Conservation (phyloP, 1,140 invertebrate species). For the Procambarus virginalis region DNA sequence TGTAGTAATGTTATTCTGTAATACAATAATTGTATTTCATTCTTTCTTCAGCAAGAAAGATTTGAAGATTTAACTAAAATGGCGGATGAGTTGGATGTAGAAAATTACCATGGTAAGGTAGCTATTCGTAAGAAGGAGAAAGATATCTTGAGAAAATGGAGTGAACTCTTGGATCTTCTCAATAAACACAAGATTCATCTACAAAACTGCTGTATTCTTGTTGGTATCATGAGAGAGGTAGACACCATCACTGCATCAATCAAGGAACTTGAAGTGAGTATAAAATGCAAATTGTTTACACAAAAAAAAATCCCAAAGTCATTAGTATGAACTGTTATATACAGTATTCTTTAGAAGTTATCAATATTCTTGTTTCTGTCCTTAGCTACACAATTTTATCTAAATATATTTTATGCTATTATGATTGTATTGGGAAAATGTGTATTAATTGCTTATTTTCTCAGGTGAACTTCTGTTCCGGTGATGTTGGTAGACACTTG, state of each 20-base stretch:
- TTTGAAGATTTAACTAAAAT: conserved; percentile 87
- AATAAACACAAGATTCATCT: conserved; percentile 90
- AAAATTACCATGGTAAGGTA: conserved; percentile 93
- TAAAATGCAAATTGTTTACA: background rate
- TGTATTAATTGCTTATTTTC: background rate
- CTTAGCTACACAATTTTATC: background rate
- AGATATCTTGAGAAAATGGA: conserved; percentile 92
- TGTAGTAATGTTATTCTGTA: too few species aligned
- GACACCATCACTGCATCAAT: conserved; percentile 90
- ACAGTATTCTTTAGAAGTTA: background rate
- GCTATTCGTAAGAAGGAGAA: conserved; percentile 87
- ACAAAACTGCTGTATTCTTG: conserved; percentile 84
- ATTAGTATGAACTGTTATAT: background rate
- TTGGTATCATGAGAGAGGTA: conserved; percentile 92
- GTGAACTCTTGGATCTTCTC: conserved; percentile 87
- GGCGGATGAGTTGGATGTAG: conserved; percentile 81
- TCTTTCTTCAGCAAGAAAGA: conserved; percentile 85
- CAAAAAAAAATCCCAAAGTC: background rate
- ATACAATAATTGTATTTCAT: background rate
- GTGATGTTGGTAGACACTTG: conserved; percentile 92
- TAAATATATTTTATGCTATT: background rate
- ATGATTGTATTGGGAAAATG: background rate
- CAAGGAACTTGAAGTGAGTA: conserved; percentile 82
- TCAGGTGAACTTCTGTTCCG: conserved; percentile 86
- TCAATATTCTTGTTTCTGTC: background rate